phyloP scores from a whole-genome alignment of 2,888 invertebrate species.

The Ichneumoninae sp. region DNA sequence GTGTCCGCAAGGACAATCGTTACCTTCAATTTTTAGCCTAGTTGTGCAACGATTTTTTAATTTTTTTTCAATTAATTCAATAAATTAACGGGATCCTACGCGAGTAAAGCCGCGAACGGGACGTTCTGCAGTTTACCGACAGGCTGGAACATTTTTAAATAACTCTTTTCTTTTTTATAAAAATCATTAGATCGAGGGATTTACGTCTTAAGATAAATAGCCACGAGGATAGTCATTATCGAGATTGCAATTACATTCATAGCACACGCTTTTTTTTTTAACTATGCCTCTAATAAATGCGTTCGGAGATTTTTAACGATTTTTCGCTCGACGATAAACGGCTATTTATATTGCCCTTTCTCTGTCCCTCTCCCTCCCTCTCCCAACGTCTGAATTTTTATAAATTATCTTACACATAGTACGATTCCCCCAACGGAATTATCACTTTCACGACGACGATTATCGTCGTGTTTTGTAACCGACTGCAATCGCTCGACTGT shows the following conservation, averaged over 20 bases:
- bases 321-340: constrained; percentile 17
- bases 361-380: constrained; percentile 16
- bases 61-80: constrained; percentile 17
- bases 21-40: constrained; percentile 34
- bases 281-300: constrained; percentile 73
- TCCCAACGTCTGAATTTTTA: constrained; percentile 43
- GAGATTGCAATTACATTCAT: constrained; percentile 67
- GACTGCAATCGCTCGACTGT: constrained; percentile 14
- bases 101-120: constrained; percentile 6
- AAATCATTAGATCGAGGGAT: constrained; percentile 46
- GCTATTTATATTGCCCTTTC: constrained; percentile 6
- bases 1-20: constrained; percentile 7
- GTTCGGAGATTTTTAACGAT: constrained; percentile 57
- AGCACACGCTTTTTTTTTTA: constrained; percentile 63
- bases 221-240: constrained; percentile 33
- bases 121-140: constrained; percentile 9
- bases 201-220: constrained; percentile 39
- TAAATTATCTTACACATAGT: constrained; percentile 69
- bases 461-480: constrained; percentile 35
- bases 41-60: constrained; percentile 47
- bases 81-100: constrained; percentile 26
- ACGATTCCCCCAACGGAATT: constrained; percentile 73
- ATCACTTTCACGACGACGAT: constrained; percentile 72
- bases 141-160: not conserved
- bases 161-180: constrained; percentile 10